A percentile compares a stretch with the other conserved stretches of the same genome.
Evolutionary conservation across 2,797 vertebrate genomes (phyloP).

Genomic region (Spatula clypeata): DNA sequence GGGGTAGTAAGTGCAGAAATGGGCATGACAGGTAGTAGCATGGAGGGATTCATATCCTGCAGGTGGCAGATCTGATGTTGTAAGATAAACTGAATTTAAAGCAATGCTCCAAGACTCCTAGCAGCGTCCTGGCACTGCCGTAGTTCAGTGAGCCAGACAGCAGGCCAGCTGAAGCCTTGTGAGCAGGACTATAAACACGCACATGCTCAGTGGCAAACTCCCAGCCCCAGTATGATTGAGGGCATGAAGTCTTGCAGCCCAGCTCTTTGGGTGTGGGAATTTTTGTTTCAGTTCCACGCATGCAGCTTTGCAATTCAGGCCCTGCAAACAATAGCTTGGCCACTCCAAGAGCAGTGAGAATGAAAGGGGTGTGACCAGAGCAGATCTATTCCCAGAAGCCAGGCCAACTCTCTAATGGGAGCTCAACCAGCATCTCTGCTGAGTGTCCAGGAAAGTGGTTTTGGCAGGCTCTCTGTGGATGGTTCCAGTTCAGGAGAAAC

Average conservation of each 20-base stretch:
- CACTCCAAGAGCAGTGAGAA: slow-evolving; percentile 13
- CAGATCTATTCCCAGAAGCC: slow-evolving; percentile 29
- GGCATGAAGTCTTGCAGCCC: neutral
- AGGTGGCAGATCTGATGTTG: neutral
- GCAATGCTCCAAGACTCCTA: neutral
- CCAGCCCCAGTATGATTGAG: neutral
- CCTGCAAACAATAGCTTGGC: slow-evolving; percentile 48
- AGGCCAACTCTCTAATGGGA: slow-evolving; percentile 28
- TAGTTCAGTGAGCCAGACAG: neutral
- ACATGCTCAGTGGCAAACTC: neutral
- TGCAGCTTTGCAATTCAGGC: neutral
- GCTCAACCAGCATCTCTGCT: slow-evolving; percentile 28
- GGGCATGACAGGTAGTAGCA: neutral
- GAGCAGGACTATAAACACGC: neutral
- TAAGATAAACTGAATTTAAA: neutral
- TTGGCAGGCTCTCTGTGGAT: slow-evolving; percentile 37
- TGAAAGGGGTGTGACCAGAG: slow-evolving; percentile 34
- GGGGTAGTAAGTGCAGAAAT: neutral
- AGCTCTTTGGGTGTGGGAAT: neutral
- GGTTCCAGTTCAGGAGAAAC: slow-evolving; percentile 53
- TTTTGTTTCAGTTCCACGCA: neutral
- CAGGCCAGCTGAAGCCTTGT: fast-evolving
- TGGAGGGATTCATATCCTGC: neutral
- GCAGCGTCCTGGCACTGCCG: neutral
- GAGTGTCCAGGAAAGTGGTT: slow-evolving; percentile 11